phyloP scores from a whole-genome alignment of 2,888 invertebrate genomes.

The Neria commutata region DNA sequence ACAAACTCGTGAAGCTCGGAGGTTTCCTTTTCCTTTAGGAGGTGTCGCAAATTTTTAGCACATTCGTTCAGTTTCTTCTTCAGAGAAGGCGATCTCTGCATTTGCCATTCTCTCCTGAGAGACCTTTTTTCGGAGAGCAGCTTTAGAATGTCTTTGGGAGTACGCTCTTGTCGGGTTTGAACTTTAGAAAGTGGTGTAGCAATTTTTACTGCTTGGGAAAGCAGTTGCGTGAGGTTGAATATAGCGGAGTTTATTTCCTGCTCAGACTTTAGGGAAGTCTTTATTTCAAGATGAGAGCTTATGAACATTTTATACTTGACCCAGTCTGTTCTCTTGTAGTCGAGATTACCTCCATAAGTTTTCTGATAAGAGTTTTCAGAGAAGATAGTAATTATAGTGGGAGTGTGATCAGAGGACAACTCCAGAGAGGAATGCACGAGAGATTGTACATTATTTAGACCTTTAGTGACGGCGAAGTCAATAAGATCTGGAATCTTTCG shows the following conservation, averaged over 20 bases:
- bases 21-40: not conserved
- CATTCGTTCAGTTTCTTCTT: not conserved
- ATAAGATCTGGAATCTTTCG: not conserved
- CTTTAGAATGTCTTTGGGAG: not conserved
- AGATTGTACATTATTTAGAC: not conserved
- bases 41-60: not conserved
- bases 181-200: not conserved
- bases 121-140: not conserved
- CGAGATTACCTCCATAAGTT: not conserved
- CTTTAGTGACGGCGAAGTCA: not conserved
- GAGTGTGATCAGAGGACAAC: not conserved
- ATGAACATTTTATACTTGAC: not conserved
- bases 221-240: not conserved
- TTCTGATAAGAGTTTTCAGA: no score
- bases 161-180: not conserved
- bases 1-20: not conserved
- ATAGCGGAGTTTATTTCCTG: not conserved
- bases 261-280: not conserved
- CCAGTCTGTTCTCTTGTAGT: not conserved
- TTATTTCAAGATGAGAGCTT: not conserved
- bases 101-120: not conserved
- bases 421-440: not conserved
- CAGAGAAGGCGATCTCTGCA: not conserved
- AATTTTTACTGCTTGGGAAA: no score
- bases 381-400: conserved; percentile 12